A percentile compares a stretch with the other conserved stretches of the same genome.
Evolutionary conservation across 2,888 invertebrate genomes (phyloP).

Genomic region (Hybos culiciformis): DNA sequence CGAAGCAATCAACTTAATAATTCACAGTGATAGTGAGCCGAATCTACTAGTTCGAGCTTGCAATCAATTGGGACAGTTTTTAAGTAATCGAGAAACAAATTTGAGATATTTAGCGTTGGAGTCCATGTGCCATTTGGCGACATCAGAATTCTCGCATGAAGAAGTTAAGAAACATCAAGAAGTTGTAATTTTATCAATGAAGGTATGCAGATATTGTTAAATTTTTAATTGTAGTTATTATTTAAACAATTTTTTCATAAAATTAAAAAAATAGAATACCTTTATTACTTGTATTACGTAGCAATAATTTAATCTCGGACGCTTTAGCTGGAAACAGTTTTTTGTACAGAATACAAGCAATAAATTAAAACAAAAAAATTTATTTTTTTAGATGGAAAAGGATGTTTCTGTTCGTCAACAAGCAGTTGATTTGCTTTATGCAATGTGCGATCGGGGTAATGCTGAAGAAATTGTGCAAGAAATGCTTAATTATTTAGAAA

Average conservation of each 20-base stretch:
- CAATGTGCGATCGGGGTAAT: slow-evolving; percentile 99
- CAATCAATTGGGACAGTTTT: slow-evolving; percentile 96
- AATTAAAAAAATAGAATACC: slow-evolving; percentile 1
- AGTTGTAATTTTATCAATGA: slow-evolving; percentile 96
- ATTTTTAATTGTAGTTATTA: not conserved
- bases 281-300: not conserved
- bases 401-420: slow-evolving; percentile 96
- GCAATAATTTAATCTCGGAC: not conserved
- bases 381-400: slow-evolving; percentile 68
- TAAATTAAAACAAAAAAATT: not conserved
- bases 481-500: slow-evolving; percentile 97
- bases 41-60: slow-evolving; percentile 94
- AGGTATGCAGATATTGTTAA: too few relatives aligned
- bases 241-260: too few relatives aligned
- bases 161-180: slow-evolving; percentile 99
- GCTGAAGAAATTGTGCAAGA: slow-evolving; percentile 99
- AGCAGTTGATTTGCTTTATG: slow-evolving; percentile 95
- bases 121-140: slow-evolving; percentile 98
- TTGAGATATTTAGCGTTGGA: slow-evolving; percentile 94
- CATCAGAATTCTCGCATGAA: slow-evolving; percentile 98
- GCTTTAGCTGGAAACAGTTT: not conserved
- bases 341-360: not conserved
- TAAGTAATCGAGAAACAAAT: slow-evolving; percentile 95
- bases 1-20: slow-evolving; percentile 98
- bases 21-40: slow-evolving; percentile 97